Evolutionary conservation across 2,888 invertebrate genomes (phyloP), one percentile per base, ranked within the genome.

Genomic region (Anagyrus pseudococci): DNA sequence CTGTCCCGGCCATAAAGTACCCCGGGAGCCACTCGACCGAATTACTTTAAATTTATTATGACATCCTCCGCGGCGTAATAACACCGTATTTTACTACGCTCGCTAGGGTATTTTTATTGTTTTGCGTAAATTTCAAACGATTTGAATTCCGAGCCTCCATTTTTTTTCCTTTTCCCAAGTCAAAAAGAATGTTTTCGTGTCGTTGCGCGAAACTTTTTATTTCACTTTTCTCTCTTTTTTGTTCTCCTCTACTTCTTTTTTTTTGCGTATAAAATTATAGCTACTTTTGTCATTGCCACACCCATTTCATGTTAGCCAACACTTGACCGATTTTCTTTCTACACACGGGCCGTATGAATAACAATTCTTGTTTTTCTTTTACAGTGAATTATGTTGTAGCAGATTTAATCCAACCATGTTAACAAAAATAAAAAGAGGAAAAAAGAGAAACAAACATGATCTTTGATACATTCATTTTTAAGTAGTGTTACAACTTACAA

Each of bases 41-140:
- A 49, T 56, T 37, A 46, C 50, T 61, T 56, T 50, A 46, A 62
- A 56, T 62, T 56, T 62, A 62, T 62, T 56, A 54, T 41, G 23
- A 60, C 54, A 41, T 54, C 46, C 33, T 53, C 48, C 4, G 41
- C 40, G 47, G 26, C 33, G 55, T 20, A 37, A 54, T 60, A 48
- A 53, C 20, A 33, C 43, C 47, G 19, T 17, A 59, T 59, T 53
- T 53, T 41, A 59, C 47, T 19, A 49, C 15, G 15, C 33, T 22
- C 40, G 33, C 44, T 33, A 49, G 19, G 2, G 13, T 22, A 40
- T 53, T 53, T 41, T 25, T 40, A 23, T 53, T 23, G 20, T 23
- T 40, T n/a, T n/a, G 29, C 10, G 4, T 29, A 10, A 4, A 29
- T 29, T 10, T 29, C 10, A 37, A 37, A 37, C 33, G 15, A 4